Evolutionary conservation across 1,140 invertebrate species (phyloP).

Genomic region (Ceratosolen fusciceps): DNA sequence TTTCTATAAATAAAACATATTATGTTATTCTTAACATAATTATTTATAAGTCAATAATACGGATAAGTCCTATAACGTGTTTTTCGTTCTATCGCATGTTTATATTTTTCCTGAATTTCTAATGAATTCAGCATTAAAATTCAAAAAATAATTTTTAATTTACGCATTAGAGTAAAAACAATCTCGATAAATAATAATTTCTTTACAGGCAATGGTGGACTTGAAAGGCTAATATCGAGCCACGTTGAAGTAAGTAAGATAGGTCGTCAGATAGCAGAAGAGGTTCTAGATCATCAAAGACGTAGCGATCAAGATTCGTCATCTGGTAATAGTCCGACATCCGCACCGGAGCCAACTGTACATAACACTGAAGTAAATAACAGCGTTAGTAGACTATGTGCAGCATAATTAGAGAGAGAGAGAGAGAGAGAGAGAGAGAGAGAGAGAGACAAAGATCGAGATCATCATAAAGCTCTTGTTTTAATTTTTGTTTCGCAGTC

Average conservation of each 20-base stretch:
- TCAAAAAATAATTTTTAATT: too few relatives aligned
- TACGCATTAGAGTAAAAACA: too few relatives aligned
- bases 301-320: constrained; percentile 70
- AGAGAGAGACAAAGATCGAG: neutral
- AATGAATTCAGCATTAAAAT: too few relatives aligned
- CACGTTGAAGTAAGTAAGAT: constrained; percentile 86
- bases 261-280: constrained; percentile 82
- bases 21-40: too few relatives aligned
- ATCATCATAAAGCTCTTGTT: neutral
- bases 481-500: constrained; percentile 37
- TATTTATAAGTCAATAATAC: too few relatives aligned
- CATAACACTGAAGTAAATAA: constrained; percentile 62
- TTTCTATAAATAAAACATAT: too few relatives aligned
- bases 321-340: constrained; percentile 70
- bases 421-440: neutral
- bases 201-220: constrained; percentile 71
- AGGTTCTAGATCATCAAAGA: constrained; percentile 76
- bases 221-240: constrained; percentile 79
- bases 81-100: too few relatives aligned
- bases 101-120: too few relatives aligned
- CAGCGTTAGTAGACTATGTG: neutral
- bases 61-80: too few relatives aligned
- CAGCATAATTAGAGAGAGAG: neutral
- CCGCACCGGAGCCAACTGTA: constrained; percentile 60
- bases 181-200: too few relatives aligned